Conservation (phyloP, 1,140 invertebrate species). For the Sitodiplosis mosellana region DNA sequence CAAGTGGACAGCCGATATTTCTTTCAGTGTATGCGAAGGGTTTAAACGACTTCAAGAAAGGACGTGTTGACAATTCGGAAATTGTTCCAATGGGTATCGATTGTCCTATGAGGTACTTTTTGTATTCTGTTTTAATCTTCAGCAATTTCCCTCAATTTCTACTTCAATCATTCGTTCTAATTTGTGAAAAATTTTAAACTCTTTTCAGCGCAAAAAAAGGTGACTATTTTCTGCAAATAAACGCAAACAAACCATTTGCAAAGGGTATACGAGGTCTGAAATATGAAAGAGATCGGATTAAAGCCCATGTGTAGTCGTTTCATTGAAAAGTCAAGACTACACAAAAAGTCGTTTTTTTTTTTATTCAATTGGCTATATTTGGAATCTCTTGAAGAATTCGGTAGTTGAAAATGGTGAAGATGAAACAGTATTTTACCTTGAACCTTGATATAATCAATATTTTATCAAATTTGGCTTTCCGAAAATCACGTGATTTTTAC, state of each 20-base stretch:
- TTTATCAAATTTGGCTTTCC: too few relatives aligned
- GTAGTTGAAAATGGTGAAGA: too few relatives aligned
- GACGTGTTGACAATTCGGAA: slow-evolving; percentile 9
- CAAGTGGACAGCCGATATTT: slow-evolving; percentile 27
- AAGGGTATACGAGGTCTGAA: slow-evolving; percentile 16
- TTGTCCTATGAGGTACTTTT: slow-evolving; percentile 16
- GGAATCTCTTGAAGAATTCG: too few relatives aligned
- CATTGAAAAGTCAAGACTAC: too few relatives aligned
- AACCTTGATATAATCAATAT: too few relatives aligned
- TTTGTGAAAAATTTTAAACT: not conserved
- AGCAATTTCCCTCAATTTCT: not conserved
- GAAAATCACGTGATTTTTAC: too few relatives aligned
- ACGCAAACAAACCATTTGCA: slow-evolving; percentile 21
- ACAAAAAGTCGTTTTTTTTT: too few relatives aligned
- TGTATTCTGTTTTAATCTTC: not conserved
- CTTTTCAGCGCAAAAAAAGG: slow-evolving; percentile 15
- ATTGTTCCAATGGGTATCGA: slow-evolving; percentile 16
- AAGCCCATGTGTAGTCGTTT: too few relatives aligned
- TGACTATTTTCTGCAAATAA: slow-evolving; percentile 26
- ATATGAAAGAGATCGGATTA: slow-evolving; percentile 5
- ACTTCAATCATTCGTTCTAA: not conserved
- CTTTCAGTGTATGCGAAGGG: slow-evolving; percentile 22
- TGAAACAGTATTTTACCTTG: too few relatives aligned
- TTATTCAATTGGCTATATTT: too few relatives aligned
- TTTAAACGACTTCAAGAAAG: slow-evolving; percentile 26